Conservation (phyloP, 2,888 invertebrate genomes). For the Dolichopus griseipennis region DNA sequence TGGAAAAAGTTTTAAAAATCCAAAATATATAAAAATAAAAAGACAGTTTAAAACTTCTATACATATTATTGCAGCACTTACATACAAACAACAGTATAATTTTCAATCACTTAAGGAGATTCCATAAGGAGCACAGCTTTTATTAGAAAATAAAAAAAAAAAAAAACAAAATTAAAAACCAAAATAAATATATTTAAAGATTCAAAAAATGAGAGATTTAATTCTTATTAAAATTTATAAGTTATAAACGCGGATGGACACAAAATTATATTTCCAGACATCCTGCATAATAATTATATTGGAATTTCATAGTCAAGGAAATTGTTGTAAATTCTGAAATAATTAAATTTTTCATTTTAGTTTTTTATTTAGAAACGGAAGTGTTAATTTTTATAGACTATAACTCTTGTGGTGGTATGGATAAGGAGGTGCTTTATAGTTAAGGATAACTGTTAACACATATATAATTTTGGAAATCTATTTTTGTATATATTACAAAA, state of each 20-base stretch:
- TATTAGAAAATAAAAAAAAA: background rate
- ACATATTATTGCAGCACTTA: background rate
- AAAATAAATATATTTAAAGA: background rate
- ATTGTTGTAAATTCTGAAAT: no score
- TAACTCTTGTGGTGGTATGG: no score
- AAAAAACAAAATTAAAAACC: background rate
- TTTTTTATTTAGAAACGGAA: no score
- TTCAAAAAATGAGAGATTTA: background rate
- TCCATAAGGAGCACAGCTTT: background rate
- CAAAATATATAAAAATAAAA: background rate
- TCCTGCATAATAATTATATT: background rate
- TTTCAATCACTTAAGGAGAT: no score
- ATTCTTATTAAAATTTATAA: constrained; percentile 6
- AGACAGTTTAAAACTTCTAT: background rate
- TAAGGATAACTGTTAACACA: no score
- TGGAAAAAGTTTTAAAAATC: background rate
- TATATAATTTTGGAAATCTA: no score
- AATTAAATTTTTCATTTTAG: no score
- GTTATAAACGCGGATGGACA: constrained; percentile 2
- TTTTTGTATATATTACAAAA: no score
- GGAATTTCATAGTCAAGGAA: background rate
- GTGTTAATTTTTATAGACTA: no score
- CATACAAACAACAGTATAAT: no score
- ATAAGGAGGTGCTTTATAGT: no score
- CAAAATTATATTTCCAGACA: constrained; percentile 1